Evolutionary conservation across 2,113 vertebrate species (phyloP).

Genomic region (Gadus chalcogrammus): DNA sequence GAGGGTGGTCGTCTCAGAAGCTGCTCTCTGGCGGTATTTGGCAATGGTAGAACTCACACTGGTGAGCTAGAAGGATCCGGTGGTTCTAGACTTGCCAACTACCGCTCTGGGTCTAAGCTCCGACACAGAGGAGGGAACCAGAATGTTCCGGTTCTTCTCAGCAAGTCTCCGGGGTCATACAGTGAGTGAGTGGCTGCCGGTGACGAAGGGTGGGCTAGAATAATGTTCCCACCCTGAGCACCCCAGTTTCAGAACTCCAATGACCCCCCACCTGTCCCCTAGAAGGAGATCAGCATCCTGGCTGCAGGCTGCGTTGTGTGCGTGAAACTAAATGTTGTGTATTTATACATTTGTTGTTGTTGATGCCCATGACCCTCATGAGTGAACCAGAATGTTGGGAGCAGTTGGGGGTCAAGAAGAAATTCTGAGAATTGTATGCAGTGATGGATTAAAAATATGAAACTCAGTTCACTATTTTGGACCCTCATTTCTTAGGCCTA

Average conservation of each 20-base stretch:
- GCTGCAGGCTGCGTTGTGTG: too few relatives aligned
- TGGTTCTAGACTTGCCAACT: constrained; percentile 99
- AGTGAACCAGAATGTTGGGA: too few relatives aligned
- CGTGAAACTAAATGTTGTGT: too few relatives aligned
- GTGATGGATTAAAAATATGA: too few relatives aligned
- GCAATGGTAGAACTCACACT: constrained; percentile 99
- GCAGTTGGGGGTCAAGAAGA: too few relatives aligned
- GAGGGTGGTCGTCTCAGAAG: constrained; percentile 7
- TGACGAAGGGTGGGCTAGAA: constrained; percentile 74
- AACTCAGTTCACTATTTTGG: too few relatives aligned
- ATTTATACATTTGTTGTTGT: too few relatives aligned
- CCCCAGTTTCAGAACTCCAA: constrained; percentile 77
- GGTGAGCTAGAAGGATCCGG: constrained; percentile 98
- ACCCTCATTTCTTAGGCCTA: too few relatives aligned
- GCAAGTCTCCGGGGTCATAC: constrained; percentile 9
- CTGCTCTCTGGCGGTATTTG: constrained; percentile 85
- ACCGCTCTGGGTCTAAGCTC: constrained; percentile 72
- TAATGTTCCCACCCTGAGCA: constrained; percentile 72
- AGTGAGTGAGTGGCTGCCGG: constrained; percentile 77
- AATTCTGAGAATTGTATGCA: too few relatives aligned
- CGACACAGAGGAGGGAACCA: neutral
- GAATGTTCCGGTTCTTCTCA: neutral
- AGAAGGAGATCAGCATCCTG: too few relatives aligned
- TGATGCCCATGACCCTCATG: too few relatives aligned
- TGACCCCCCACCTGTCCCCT: constrained; percentile 14